Evolutionary conservation across 2,888 invertebrate species (phyloP), one percentile per base, ranked within the genome.

Genomic region (Mactromeris polynyma): DNA sequence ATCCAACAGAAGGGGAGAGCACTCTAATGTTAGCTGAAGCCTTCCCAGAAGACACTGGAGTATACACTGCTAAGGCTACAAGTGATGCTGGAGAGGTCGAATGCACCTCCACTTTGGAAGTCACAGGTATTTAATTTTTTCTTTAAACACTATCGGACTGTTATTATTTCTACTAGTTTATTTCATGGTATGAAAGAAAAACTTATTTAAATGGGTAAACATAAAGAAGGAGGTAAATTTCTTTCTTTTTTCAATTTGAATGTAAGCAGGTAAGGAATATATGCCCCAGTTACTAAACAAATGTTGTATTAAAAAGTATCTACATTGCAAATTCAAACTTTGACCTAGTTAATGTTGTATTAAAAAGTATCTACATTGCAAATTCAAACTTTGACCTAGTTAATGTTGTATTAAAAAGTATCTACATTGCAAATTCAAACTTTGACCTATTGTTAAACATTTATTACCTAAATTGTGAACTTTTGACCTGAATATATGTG

Each of bases 41-140:
- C 94, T 77, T 96, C 95, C 97, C 97, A 0, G 97, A 98, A 93
- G 98, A 98, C 96, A 97, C 98, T 94, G 98, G 98, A n/a, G 98
- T 98, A 85, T 98, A 98, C 95, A 98, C 98, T 2, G 98, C 98
- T 17, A 98, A 98, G 96, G 98, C 98, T 1, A 97, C 97, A 0
- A 98, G 98, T 96, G 96, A 97, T 21, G 97, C 97, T 33, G 98
- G 98, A 2, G 98, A 98, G 93, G 98, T 98, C 11, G 95, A 96
- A 83, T 96, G 96, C 89, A 96, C 97, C 87, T 94, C 95, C n/a
- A 94, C 95, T 26, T 92, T 96, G 17, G 92, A 93, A 26, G 94
- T 96, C 38, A 91, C 91, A 82, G 94, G 95, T 95, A 93, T 79
- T 87, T 85, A 19, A 17, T 82, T 40, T 40, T 46, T 58, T 82